Base-by-base conservation (phyloP, 2,888 invertebrate genomes). In the Argyresthia albistria region DNA sequence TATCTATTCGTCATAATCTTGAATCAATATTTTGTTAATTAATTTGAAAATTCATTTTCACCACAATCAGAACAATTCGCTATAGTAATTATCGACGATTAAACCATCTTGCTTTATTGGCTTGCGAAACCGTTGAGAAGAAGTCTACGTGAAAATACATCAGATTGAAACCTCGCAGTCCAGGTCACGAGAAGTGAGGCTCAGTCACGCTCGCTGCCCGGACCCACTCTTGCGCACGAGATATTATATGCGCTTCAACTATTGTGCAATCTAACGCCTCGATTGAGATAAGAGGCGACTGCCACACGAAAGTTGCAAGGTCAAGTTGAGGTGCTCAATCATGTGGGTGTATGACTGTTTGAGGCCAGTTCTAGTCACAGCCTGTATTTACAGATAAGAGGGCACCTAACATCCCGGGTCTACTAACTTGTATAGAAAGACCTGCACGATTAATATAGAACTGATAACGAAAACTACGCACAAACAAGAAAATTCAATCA, bases 101-200 rank as follows among this genome's bases (percentile, higher is more conserved):
- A 50, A 42, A 15, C 39, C 39, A 39, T 49, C 35, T 8, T 46
- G 52, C 54, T 53, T 51, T 48, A 48, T 25, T 11, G 16, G 43
- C 11, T 56, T 56, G 53, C 54, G 52, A 52, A 51, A 55, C 42
- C 10, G 37, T 15, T 39, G 39, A 14, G 42, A 25, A 25, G 46
- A 15, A 11, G n/a, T 7, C 16, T 12, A 16, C 46, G 52, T 36
- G 35, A 43, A 51, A 43, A 39, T 45, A 46, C 16, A 45, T 50
- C 52, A 47, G 25, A 49, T 46, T 35, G 48, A 43, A 82, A 81
- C 82, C 9, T 42, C 11, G n/a, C 10, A 42, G 11, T 76, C 79
- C 70, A 55, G 54, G 72, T 76, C 79, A 81, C 80, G 79, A 63
- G 69, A 63, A 70, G 66, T 74, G 76, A 80, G 76, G 70, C 61